Percentiles rank a stretch among this genome's conserved stretches.
phyloP scores from a whole-genome alignment of 2,888 invertebrate genomes.

The Quadroppia sp. region DNA sequence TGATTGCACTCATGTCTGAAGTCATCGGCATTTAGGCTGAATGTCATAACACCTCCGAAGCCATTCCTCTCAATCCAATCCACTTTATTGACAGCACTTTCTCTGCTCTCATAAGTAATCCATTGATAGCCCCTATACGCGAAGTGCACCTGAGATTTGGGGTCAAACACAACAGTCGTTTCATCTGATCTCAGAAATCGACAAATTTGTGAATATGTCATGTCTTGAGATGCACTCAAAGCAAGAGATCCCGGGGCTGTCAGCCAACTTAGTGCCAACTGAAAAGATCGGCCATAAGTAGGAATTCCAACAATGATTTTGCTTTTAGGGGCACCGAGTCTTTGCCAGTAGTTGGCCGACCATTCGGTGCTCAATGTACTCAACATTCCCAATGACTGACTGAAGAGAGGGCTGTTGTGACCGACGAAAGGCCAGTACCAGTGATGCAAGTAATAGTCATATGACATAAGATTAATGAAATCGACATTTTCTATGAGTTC shows the following conservation, averaged over 20 bases:
- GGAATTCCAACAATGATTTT: conserved; percentile 82
- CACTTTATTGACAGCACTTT: conserved; percentile 36
- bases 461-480: conserved; percentile 81
- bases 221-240: conserved; percentile 5
- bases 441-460: conserved; percentile 73
- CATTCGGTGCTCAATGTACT: conserved; percentile 71
- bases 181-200: not conserved
- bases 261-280: not conserved
- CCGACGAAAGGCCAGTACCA: conserved; percentile 58
- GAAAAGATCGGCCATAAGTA: conserved; percentile 75
- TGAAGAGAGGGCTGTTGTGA: conserved; percentile 75
- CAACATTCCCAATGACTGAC: conserved; percentile 61
- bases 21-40: conserved; percentile 41
- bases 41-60: conserved; percentile 40
- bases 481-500: conserved; percentile 75
- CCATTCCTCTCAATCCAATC: conserved; percentile 38
- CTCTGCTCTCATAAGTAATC: conserved; percentile 34
- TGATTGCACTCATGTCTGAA: conserved; percentile 17
- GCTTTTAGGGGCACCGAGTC: conserved; percentile 67
- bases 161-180: conserved; percentile 23
- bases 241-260: conserved; percentile 36
- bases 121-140: conserved; percentile 35
- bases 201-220: conserved; percentile 32
- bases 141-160: conserved; percentile 18
- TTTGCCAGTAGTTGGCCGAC: conserved; percentile 70